Evolutionary conservation across 2,888 invertebrate species (phyloP), one percentile per base, ranked within the genome.

Genomic region (Meloe dianella): DNA sequence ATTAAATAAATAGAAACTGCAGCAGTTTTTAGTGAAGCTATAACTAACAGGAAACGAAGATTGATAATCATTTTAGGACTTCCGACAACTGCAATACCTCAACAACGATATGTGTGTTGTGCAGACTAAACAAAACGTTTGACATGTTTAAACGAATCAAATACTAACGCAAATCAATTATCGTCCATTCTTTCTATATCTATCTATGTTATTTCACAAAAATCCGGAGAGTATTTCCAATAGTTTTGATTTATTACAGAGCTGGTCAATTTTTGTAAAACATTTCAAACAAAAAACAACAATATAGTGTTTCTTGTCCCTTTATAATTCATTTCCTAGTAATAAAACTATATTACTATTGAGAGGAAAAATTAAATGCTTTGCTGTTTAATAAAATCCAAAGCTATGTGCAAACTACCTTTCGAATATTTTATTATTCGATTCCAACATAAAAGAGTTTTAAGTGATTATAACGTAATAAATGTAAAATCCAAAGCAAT

Each of bases 101-200:
- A 54, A 54, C 54, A 54, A 54, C 27, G 54, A 54, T 24, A 54
- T 54, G 54, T 47, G 41, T 22, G 24, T 54, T 24, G 6, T 41
- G 54, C 24, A 4, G 24, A 54, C 14, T 54, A 24, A 54, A 27
- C 54, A 54, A 54, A 54, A 54, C 5, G 22, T n/a, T 22, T 22
- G 22, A 51, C 22, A 24, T 51, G 24, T 24, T 51, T 24, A 4
- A 24, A 51, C 22, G 51, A 54, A 54, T 54, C 54, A 27, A 54
- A 54, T 10, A 51, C 22, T 51, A 27, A 24, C 24, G 54, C 14
- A 24, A 27, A 54, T 54, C 14, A 54, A 54, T 54, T 54, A 54
- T 54, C 27, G 24, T 14, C 24, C 3, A 47, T 51, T 22, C 22
- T 54, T 8, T 27, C n/a, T n/a, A n/a, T n/a, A n/a, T n/a, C n/a